phyloP scores from a whole-genome alignment of 2,888 invertebrate genomes.

The Pollenia labialis region DNA sequence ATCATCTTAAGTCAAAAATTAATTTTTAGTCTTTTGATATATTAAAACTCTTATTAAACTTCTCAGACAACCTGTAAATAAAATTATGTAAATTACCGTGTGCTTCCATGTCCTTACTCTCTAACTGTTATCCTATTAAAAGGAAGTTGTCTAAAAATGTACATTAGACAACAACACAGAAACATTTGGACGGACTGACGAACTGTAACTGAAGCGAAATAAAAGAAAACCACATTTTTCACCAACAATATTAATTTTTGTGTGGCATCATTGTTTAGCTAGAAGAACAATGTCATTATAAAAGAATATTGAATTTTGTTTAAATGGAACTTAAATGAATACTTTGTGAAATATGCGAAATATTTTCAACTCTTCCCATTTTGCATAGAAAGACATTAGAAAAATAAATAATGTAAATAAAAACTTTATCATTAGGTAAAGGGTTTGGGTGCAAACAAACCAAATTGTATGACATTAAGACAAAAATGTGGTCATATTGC shows the following conservation, averaged over 20 bases:
- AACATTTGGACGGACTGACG: constrained; percentile 15
- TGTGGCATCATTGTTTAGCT: constrained; percentile 44
- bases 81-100: not conserved
- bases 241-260: constrained; percentile 22
- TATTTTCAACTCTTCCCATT: constrained; percentile 10
- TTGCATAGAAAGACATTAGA: constrained; percentile 19
- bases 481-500: constrained; percentile 31
- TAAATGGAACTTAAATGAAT: constrained; percentile 34
- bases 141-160: constrained; percentile 1
- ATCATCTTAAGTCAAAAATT: too few species aligned
- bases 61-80: constrained; percentile 2
- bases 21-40: too few species aligned
- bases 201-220: constrained; percentile 45
- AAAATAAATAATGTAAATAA: not conserved
- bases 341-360: not conserved
- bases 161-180: constrained; percentile 13
- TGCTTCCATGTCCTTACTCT: constrained; percentile 8
- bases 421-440: constrained; percentile 38
- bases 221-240: constrained; percentile 19
- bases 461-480: constrained; percentile 25
- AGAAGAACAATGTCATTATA: constrained; percentile 54
- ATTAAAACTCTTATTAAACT: not conserved
- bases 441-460: constrained; percentile 55
- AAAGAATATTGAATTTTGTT: constrained; percentile 57
- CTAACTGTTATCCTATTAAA: not conserved